Percentiles rank a stretch among this genome's conserved stretches.
phyloP scores from a whole-genome alignment of 2,797 vertebrate species.

The Tapirus indicus region DNA sequence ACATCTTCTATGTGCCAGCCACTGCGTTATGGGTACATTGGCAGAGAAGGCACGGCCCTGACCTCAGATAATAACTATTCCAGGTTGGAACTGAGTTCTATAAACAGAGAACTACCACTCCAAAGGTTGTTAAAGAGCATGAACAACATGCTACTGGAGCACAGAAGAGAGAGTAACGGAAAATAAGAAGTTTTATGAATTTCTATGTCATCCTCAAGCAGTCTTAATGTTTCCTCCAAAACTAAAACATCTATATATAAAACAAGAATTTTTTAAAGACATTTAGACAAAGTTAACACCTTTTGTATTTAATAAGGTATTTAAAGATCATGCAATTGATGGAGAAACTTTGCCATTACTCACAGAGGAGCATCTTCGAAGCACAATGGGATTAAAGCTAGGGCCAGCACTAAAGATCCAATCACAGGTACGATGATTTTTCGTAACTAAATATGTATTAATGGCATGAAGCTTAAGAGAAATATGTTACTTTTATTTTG shows the following conservation, averaged over 20 bases:
- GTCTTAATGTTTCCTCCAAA: background rate
- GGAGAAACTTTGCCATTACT: constrained; percentile 97
- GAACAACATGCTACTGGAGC: background rate
- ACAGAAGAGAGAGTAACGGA: background rate
- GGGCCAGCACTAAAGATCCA: constrained; percentile 97
- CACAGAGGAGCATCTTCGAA: constrained; percentile 97
- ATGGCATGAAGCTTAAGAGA: background rate
- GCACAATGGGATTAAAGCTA: constrained; percentile 96
- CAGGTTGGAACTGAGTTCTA: background rate
- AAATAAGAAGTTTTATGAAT: background rate
- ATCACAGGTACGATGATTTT: constrained; percentile 91
- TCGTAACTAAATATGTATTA: background rate
- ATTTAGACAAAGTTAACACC: background rate
- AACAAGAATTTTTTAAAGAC: background rate
- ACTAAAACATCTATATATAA: background rate
- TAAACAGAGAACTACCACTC: background rate
- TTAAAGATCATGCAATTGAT: constrained; percentile 98
- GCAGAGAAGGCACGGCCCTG: background rate
- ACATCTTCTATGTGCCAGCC: background rate
- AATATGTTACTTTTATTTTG: background rate
- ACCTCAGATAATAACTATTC: background rate
- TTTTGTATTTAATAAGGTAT: constrained; percentile 89
- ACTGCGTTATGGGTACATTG: too few relatives aligned
- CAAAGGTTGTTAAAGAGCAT: background rate
- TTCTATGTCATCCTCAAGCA: background rate